phyloP scores from a whole-genome alignment of 30 jellyfish, hydroid and myxozoan genomes.

The Aurelia aurita region DNA sequence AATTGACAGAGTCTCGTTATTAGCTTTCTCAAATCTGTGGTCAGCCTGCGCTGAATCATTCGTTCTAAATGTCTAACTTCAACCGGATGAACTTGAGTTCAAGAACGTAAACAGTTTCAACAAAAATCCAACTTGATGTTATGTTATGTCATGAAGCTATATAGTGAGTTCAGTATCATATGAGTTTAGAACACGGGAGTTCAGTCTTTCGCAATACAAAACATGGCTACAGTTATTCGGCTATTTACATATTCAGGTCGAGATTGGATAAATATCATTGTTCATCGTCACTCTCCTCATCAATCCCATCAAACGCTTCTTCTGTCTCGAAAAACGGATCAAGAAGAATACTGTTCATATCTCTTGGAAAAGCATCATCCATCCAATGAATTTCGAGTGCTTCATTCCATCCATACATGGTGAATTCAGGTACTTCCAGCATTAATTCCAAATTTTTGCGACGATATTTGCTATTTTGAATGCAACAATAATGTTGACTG shows the following conservation, averaged over 20 bases:
- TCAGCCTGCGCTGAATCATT: too few relatives aligned
- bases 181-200: too few relatives aligned
- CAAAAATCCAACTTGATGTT: too few relatives aligned
- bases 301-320: not conserved
- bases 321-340: not conserved
- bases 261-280: not conserved
- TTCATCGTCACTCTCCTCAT: not conserved
- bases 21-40: too few relatives aligned
- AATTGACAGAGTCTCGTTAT: too few relatives aligned
- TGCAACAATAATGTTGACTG: too few relatives aligned
- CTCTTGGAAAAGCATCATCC: not conserved
- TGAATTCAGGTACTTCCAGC: not conserved
- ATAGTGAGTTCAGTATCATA: too few relatives aligned
- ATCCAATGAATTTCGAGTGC: not conserved
- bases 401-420: not conserved
- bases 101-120: too few relatives aligned
- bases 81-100: too few relatives aligned
- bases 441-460: not conserved
- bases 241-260: not conserved
- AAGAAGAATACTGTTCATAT: not conserved
- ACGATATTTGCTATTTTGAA: too few relatives aligned
- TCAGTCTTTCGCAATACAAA: not conserved
- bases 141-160: too few relatives aligned
- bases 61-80: too few relatives aligned
- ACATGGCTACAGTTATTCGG: not conserved